Evolutionary conservation across 2,888 invertebrate species (phyloP).

Genomic region (Drosophila neotestacea): DNA sequence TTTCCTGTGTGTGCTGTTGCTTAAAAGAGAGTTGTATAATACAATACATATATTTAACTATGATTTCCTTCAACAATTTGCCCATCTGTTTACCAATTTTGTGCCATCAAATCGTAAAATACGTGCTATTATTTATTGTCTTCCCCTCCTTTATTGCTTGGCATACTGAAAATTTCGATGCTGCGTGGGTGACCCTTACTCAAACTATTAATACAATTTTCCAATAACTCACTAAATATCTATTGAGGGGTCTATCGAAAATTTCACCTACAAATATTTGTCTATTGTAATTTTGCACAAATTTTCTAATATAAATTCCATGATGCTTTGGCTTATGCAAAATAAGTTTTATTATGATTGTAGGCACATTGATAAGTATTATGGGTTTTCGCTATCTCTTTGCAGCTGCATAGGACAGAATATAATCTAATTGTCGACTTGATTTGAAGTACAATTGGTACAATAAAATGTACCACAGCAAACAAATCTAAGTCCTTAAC

Average conservation of each 20-base stretch:
- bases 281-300: slow-evolving; percentile 7
- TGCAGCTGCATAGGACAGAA: slow-evolving; percentile 21
- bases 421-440: slow-evolving; percentile 8
- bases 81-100: not conserved
- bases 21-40: not conserved
- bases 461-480: slow-evolving; percentile 42
- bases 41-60: not conserved
- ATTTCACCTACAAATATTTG: slow-evolving; percentile 26
- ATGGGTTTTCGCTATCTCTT: not conserved
- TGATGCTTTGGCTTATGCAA: not conserved
- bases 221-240: slow-evolving; percentile 31
- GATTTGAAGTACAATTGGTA: slow-evolving; percentile 36
- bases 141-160: not conserved
- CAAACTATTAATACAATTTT: slow-evolving; percentile 20
- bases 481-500: slow-evolving; percentile 9
- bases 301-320: slow-evolving; percentile 25
- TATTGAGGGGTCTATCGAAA: slow-evolving; percentile 18
- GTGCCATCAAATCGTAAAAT: not conserved
- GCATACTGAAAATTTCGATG: not conserved
- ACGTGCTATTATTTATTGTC: slow-evolving; percentile 33
- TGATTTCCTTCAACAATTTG: not conserved
- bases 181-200: slow-evolving; percentile 28
- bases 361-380: not conserved
- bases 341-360: not conserved
- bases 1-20: not conserved